Evolutionary conservation across 1,140 invertebrate genomes (phyloP).

Genomic region (Hydropsyche tenuis): DNA sequence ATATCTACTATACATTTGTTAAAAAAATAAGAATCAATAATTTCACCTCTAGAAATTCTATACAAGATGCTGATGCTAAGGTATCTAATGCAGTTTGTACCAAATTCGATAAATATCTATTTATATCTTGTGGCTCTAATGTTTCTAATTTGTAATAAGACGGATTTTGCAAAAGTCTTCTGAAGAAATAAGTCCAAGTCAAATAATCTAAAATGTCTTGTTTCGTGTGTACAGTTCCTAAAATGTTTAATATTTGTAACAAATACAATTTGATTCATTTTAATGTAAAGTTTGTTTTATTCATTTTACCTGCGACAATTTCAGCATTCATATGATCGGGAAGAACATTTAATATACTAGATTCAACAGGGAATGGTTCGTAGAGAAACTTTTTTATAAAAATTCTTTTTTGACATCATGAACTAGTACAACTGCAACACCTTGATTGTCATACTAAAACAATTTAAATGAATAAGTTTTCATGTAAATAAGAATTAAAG

Average conservation of each 20-base stretch:
- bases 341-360: constrained; percentile 87
- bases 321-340: constrained; percentile 99
- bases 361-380: constrained; percentile 99
- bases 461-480: constrained; percentile 26
- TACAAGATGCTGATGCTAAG: constrained; percentile 78
- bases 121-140: constrained; percentile 76
- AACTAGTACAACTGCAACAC: constrained; percentile 95
- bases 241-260: constrained; percentile 47
- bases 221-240: constrained; percentile 86
- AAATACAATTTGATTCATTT: too few relatives aligned
- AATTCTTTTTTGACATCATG: constrained; percentile 99
- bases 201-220: constrained; percentile 96
- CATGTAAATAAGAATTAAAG: background rate
- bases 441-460: constrained; percentile 89
- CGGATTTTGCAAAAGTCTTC: constrained; percentile 92
- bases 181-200: constrained; percentile 98
- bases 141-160: constrained; percentile 87
- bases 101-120: constrained; percentile 74
- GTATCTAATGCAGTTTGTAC: constrained; percentile 80
- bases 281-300: too few relatives aligned
- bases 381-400: constrained; percentile 99
- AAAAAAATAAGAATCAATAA: constrained; percentile 42
- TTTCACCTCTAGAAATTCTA: constrained; percentile 67
- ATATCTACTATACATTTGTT: constrained; percentile 32
- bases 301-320: constrained; percentile 77